Evolutionary conservation across 2,113 vertebrate genomes (phyloP).

Genomic region (Danio rerio): DNA sequence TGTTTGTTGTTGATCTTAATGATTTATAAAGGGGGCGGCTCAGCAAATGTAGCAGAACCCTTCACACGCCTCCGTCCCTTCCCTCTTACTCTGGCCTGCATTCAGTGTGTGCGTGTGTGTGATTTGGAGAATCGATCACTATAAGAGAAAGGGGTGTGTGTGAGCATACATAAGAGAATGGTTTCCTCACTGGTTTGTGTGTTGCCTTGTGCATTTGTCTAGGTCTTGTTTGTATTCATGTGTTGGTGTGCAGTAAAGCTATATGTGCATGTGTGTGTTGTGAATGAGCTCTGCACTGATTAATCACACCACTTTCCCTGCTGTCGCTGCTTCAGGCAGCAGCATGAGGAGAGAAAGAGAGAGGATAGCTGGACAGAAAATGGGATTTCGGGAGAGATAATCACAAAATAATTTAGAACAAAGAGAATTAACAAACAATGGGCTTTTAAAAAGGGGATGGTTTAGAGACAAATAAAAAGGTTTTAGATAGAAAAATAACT

Average conservation of each 20-base stretch:
- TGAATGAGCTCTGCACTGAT: conserved; percentile 36
- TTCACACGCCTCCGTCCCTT: conserved; percentile 17
- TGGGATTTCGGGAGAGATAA: too few relatives aligned
- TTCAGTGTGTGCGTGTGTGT: neutral
- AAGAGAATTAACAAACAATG: neutral
- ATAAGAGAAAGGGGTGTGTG: neutral
- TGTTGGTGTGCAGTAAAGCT: conserved; percentile 25
- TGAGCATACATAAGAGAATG: neutral
- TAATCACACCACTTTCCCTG: conserved; percentile 55
- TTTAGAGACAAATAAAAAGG: neutral
- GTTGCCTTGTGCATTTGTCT: conserved; percentile 1
- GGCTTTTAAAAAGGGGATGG: too few relatives aligned
- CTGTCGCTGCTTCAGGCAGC: conserved; percentile 13
- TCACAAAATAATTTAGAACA: neutral
- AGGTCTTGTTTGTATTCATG: conserved; percentile 8
- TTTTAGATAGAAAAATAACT: neutral
- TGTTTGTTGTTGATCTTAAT: conserved; percentile 45
- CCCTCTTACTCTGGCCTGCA: conserved; percentile 10
- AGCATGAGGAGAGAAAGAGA: neutral
- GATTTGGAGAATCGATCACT: neutral
- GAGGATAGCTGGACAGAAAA: neutral
- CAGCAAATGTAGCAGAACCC: conserved; percentile 56
- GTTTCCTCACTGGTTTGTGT: conserved; percentile 10
- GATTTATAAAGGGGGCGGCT: conserved; percentile 58
- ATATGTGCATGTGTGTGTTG: neutral